These are phyloP conservation scores for Drosophila parvula DNA, from an alignment of 1,140 invertebrate species.

Conservation along the genomic window DNA sequence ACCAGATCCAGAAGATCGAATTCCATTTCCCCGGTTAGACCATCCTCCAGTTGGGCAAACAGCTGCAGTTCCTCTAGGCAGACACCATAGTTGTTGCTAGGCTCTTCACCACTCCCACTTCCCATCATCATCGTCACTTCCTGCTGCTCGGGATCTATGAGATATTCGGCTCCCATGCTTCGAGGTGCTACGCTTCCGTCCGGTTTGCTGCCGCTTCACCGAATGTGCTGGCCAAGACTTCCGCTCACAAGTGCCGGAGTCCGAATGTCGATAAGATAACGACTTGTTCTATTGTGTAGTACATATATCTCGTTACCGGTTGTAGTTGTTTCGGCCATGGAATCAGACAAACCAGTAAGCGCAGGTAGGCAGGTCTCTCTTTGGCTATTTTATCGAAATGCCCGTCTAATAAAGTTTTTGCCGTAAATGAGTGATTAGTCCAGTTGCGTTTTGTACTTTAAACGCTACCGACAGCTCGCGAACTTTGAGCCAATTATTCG, in stretches of 20 bases:
- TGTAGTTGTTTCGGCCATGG: constrained; percentile 13
- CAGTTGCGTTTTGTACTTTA: constrained; percentile 47
- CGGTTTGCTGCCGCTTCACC: constrained; percentile 7
- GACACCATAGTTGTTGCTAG: constrained; percentile 30
- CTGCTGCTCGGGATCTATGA: constrained; percentile 4
- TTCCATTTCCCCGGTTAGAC: constrained; percentile 8
- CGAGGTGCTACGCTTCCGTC: background rate
- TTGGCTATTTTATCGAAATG: constrained; percentile 48
- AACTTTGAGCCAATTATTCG: constrained; percentile 62
- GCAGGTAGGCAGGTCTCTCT: background rate
- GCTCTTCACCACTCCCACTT: background rate
- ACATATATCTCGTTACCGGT: constrained; percentile 38
- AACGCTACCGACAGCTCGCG: constrained; percentile 40
- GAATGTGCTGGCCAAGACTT: constrained; percentile 25
- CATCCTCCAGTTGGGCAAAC: constrained; percentile 48
- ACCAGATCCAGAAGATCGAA: constrained; percentile 36
- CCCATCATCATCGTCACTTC: background rate
- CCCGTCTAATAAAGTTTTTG: constrained; percentile 47
- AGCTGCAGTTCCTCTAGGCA: constrained; percentile 58
- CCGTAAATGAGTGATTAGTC: constrained; percentile 51
- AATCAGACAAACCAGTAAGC: background rate
- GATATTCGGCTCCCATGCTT: constrained; percentile 2
- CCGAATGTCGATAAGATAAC: constrained; percentile 43
- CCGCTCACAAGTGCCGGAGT: constrained; percentile 2
- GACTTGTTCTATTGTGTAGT: constrained; percentile 39